These are phyloP conservation scores for Thera obeliscata DNA, from an alignment of 2,888 invertebrate genomes.

Conservation along the genomic window DNA sequence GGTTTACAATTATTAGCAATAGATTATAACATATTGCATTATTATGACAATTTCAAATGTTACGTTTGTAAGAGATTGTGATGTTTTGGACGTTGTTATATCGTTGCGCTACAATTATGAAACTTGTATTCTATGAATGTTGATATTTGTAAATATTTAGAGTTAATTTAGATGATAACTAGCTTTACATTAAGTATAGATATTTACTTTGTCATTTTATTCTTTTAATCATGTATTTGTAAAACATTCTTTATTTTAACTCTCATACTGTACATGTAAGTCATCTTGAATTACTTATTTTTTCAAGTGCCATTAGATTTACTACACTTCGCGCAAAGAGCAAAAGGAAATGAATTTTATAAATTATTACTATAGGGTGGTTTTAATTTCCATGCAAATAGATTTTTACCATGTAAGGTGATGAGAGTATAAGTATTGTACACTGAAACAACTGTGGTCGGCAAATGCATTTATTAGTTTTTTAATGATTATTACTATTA, in stretches of 20 bases:
- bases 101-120: conserved; percentile 13
- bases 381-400: background rate
- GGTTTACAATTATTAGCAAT: background rate
- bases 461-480: no score
- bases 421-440: no score
- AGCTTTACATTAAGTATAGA: conserved; percentile 9
- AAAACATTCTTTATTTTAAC: conserved; percentile 13
- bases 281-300: conserved; percentile 23
- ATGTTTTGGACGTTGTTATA: conserved; percentile 1
- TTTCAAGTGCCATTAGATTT: conserved; percentile 24
- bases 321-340: conserved; percentile 4
- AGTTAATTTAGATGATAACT: conserved; percentile 7
- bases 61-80: conserved; percentile 5
- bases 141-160: conserved; percentile 33
- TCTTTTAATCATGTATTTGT: conserved; percentile 20
- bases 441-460: no score
- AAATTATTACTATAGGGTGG: background rate
- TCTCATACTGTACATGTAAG: conserved; percentile 13
- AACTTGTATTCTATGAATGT: conserved; percentile 23
- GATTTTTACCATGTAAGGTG: no score
- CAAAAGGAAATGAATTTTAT: background rate
- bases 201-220: conserved; percentile 8
- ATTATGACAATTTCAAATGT: conserved; percentile 1
- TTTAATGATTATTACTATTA: no score
- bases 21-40: conserved; percentile 2